phyloP scores from a whole-genome alignment of 2,113 vertebrate genomes.

The Mohoua ochrocephala region DNA sequence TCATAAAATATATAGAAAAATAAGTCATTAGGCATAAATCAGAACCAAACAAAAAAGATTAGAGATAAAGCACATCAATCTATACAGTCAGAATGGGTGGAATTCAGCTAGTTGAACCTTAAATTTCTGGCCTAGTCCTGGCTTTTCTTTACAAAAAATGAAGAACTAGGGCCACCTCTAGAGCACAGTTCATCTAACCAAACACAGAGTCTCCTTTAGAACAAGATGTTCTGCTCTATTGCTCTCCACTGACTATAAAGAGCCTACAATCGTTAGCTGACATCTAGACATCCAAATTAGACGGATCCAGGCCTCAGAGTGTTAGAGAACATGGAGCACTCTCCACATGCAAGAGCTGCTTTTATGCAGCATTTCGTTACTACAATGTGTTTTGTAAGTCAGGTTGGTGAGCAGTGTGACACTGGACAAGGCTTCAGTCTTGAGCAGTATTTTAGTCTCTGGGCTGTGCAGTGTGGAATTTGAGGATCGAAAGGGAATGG shows the following conservation, averaged over 20 bases:
- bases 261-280: neutral
- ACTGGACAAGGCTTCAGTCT: neutral
- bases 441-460: neutral
- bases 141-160: neutral
- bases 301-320: neutral
- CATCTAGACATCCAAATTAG: neutral
- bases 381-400: neutral
- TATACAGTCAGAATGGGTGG: neutral
- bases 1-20: neutral
- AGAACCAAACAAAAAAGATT: neutral
- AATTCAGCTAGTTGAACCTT: neutral
- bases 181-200: neutral
- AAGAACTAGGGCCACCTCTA: neutral
- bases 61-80: neutral
- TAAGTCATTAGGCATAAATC: neutral
- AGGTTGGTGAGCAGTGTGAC: neutral
- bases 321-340: neutral
- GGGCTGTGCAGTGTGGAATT: neutral
- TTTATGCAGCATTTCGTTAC: neutral
- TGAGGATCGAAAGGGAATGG: neutral
- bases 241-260: neutral
- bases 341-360: neutral
- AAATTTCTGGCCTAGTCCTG: neutral
- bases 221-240: neutral
- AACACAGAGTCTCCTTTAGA: neutral